These are phyloP conservation scores for Gymnothorax javanicus DNA, from an alignment of 2,797 vertebrate genomes.

Conservation along the genomic window DNA sequence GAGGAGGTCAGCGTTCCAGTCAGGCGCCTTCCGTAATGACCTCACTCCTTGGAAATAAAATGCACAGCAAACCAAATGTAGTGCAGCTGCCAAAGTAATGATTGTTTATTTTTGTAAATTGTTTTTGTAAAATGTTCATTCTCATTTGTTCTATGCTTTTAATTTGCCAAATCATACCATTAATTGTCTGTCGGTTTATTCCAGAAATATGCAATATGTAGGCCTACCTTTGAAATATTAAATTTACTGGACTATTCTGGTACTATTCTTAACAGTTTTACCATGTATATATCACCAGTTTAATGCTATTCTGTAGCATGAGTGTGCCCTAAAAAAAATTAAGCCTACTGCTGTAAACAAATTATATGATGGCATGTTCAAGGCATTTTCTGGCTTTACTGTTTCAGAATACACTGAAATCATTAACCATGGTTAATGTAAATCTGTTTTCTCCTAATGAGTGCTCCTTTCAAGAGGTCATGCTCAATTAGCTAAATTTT, in stretches of 20 bases:
- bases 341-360: background rate
- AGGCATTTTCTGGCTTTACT: background rate
- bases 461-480: background rate
- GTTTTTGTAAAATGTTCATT: background rate
- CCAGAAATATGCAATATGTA: background rate
- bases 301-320: background rate
- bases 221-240: too few relatives aligned
- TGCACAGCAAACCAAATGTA: constrained; percentile 26
- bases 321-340: background rate
- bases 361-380: background rate
- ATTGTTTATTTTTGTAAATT: background rate
- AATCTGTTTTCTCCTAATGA: background rate
- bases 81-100: background rate
- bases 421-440: background rate
- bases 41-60: constrained; percentile 77
- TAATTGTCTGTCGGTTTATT: background rate
- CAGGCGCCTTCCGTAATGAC: constrained; percentile 62
- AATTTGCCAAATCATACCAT: background rate
- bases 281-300: background rate
- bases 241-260: too few relatives aligned
- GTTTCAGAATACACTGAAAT: background rate
- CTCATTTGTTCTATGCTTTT: background rate
- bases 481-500: background rate
- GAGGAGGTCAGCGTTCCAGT: constrained; percentile 85
- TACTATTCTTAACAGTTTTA: background rate